These are phyloP conservation scores for Callaeas wilsoni DNA, from an alignment of 2,113 vertebrate genomes.

Conservation along the genomic window DNA sequence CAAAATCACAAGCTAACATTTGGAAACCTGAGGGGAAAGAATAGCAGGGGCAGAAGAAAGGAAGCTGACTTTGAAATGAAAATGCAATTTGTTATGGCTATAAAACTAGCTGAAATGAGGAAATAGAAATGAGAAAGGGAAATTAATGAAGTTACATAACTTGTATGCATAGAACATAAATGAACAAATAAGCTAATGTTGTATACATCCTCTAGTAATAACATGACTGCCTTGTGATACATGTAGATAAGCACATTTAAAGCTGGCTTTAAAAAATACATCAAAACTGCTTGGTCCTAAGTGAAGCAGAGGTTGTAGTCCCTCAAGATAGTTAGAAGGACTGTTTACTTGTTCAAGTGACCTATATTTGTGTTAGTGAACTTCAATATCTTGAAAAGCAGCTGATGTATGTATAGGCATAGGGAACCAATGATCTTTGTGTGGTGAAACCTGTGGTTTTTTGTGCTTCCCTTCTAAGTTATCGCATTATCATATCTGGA, in stretches of 20 bases:
- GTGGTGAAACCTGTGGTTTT: background rate
- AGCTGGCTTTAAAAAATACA: background rate
- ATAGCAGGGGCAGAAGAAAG: background rate
- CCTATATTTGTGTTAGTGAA: background rate
- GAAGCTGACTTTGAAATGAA: background rate
- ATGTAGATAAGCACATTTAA: background rate
- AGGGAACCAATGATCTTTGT: background rate
- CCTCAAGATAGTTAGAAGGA: background rate
- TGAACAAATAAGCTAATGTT: background rate
- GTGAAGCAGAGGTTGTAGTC: background rate
- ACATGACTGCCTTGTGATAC: background rate
- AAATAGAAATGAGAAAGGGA: background rate
- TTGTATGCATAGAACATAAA: background rate
- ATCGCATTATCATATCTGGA: background rate
- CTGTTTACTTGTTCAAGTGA: background rate
- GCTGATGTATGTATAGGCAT: background rate
- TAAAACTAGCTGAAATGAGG: slow-evolving; percentile 10
- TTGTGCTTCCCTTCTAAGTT: background rate
- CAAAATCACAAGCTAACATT: background rate
- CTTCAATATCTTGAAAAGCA: background rate
- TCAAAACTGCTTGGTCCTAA: background rate
- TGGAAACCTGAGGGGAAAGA: background rate
- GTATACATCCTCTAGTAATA: background rate
- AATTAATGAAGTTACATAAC: background rate
- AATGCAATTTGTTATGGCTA: background rate